Conservation (phyloP, 2,797 vertebrate species). For the Scomberomorus guttatus region DNA sequence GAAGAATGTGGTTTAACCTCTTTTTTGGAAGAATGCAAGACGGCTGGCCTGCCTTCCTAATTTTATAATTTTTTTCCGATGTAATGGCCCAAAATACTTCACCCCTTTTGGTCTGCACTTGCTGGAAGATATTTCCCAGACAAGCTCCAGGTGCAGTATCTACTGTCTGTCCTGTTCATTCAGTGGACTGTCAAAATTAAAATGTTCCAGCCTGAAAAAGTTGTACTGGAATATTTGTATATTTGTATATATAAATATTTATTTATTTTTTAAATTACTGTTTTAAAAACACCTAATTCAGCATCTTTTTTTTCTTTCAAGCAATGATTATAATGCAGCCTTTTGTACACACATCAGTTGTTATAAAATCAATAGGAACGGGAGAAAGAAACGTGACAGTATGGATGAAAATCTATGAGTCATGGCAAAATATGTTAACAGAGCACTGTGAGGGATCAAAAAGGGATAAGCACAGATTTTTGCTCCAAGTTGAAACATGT, state of each 20-base stretch:
- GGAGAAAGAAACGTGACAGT: no score
- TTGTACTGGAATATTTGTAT: not conserved
- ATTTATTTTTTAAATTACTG: not conserved
- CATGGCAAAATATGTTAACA: no score
- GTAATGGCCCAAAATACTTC: not conserved
- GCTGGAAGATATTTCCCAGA: constrained; percentile 14
- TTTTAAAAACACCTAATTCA: not conserved
- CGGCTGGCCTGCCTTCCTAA: not conserved
- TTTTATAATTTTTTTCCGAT: not conserved
- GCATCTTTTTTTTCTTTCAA: not conserved
- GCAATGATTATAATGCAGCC: not conserved
- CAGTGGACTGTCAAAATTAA: not conserved
- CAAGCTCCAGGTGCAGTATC: not conserved
- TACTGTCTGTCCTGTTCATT: not conserved
- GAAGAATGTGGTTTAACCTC: constrained; percentile 50
- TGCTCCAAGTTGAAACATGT: no score
- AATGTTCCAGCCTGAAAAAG: not conserved
- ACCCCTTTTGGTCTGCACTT: not conserved
- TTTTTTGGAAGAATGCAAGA: constrained; percentile 32
- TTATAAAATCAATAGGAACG: not conserved
- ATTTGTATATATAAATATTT: no score
- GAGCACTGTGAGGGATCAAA: no score
- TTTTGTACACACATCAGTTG: not conserved
- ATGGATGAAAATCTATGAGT: not conserved
- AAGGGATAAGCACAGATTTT: no score